phyloP scores from a whole-genome alignment of 2,797 vertebrate genomes.

The Pterois miles region DNA sequence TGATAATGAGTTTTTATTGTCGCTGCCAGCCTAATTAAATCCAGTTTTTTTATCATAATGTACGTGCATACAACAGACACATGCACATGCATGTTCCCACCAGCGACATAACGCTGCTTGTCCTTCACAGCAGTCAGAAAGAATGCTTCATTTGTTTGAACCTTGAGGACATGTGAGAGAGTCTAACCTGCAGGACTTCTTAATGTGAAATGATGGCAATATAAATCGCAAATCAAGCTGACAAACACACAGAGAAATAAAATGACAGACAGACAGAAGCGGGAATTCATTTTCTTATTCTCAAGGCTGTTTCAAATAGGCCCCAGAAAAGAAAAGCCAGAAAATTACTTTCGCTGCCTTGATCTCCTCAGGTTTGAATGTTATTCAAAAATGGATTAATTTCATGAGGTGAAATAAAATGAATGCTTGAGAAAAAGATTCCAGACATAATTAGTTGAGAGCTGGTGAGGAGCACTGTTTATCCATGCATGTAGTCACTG shows the following conservation, averaged over 20 bases:
- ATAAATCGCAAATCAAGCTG: constrained; percentile 12
- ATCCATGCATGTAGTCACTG: neutral
- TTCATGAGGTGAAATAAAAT: constrained; percentile 5
- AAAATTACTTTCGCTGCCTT: neutral
- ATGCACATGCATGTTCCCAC: neutral
- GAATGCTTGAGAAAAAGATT: neutral
- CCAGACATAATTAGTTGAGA: neutral
- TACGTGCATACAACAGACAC: neutral
- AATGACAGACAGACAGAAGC: neutral
- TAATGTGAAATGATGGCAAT: constrained; percentile 9
- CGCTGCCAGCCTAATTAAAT: neutral
- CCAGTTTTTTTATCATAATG: neutral
- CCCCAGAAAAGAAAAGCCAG: neutral
- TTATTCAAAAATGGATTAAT: constrained; percentile 11
- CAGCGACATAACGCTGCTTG: neutral
- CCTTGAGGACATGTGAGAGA: neutral
- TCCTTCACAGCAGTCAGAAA: constrained; percentile 1
- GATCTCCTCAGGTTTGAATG: neutral
- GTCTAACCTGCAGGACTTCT: constrained; percentile 1
- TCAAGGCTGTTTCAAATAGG: constrained; percentile 29
- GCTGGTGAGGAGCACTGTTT: neutral
- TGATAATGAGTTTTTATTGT: neutral
- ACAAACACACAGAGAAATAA: neutral
- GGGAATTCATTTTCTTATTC: neutral
- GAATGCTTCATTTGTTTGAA: constrained; percentile 1